Conservation (phyloP, 2,797 vertebrate genomes). For the Centroberyx gerrardi region DNA sequence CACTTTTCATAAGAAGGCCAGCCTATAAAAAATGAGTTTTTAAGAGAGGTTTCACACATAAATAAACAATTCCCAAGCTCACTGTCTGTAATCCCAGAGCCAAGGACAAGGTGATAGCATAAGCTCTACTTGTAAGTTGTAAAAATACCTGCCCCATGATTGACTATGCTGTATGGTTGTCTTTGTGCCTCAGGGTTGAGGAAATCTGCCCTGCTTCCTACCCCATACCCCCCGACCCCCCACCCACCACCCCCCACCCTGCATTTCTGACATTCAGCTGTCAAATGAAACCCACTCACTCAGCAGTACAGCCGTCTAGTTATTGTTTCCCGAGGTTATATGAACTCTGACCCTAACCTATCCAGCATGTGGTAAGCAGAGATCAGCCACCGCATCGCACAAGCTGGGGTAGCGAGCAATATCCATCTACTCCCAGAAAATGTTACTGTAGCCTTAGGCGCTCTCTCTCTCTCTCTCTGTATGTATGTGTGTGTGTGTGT, state of each 20-base stretch:
- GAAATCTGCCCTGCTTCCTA: conserved; percentile 14
- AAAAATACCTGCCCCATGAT: conserved; percentile 17
- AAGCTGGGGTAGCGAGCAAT: conserved; percentile 32
- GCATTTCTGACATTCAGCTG: conserved; percentile 45
- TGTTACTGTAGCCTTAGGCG: conserved; percentile 27
- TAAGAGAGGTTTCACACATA: background rate
- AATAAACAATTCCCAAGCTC: conserved; percentile 1
- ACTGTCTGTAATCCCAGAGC: background rate
- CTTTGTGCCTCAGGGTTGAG: conserved; percentile 11
- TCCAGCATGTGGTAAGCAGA: conserved; percentile 46
- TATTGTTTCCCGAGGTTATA: conserved; percentile 57
- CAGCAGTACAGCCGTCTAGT: conserved; percentile 53
- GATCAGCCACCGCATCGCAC: conserved; percentile 44
- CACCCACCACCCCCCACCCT: background rate
- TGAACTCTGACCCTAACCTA: conserved; percentile 46
- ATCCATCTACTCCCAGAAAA: conserved; percentile 37
- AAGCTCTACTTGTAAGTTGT: conserved; percentile 18
- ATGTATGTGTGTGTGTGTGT: conserved; percentile 19
- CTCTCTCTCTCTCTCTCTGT: background rate
- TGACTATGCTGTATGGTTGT: conserved; percentile 11
- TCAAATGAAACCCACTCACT: conserved; percentile 53
- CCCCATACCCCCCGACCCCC: background rate
- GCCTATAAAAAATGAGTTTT: too few species aligned
- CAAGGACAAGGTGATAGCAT: conserved; percentile 6
- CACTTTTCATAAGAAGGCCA: too few species aligned